Percentiles rank a stretch among this genome's conserved stretches.
These are phyloP conservation scores for Emydoidea blandingii DNA, from an alignment of 2,797 vertebrate genomes.

Conservation along the genomic window DNA sequence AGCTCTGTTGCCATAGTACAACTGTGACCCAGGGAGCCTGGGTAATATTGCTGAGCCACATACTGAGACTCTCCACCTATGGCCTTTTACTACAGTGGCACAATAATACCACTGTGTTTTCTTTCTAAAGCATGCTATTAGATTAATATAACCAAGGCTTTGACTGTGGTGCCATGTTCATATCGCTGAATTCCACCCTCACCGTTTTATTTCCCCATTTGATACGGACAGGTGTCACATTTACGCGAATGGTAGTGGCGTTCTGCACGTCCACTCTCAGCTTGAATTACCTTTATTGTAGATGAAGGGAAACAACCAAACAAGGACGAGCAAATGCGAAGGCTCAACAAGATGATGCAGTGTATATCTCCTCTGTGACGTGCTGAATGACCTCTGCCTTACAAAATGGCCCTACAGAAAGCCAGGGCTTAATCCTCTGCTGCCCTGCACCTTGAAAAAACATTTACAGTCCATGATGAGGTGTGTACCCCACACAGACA, in stretches of 20 bases:
- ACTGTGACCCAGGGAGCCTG: rapidly evolving
- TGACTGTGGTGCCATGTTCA: not conserved
- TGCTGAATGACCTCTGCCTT: not conserved
- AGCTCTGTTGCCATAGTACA: not conserved
- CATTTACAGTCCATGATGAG: not conserved
- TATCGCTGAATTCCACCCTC: not conserved
- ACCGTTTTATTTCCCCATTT: not conserved
- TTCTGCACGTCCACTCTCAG: not conserved
- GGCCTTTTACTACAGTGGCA: not conserved
- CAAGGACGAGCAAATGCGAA: not conserved
- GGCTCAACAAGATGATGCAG: rapidly evolving
- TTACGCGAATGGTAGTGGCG: not conserved
- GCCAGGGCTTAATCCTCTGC: not conserved
- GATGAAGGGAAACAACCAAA: not conserved
- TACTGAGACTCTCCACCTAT: not conserved
- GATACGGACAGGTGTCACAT: not conserved
- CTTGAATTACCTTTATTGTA: not conserved
- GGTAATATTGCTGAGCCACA: not conserved
- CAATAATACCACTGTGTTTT: not conserved
- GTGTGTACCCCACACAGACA: not conserved
- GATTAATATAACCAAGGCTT: not conserved
- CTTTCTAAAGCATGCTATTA: not conserved
- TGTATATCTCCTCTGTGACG: not conserved
- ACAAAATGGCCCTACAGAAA: not conserved
- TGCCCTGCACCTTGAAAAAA: not conserved